These are phyloP conservation scores for Camponotus vicinus DNA, from an alignment of 1,140 invertebrate genomes.

Conservation along the genomic window DNA sequence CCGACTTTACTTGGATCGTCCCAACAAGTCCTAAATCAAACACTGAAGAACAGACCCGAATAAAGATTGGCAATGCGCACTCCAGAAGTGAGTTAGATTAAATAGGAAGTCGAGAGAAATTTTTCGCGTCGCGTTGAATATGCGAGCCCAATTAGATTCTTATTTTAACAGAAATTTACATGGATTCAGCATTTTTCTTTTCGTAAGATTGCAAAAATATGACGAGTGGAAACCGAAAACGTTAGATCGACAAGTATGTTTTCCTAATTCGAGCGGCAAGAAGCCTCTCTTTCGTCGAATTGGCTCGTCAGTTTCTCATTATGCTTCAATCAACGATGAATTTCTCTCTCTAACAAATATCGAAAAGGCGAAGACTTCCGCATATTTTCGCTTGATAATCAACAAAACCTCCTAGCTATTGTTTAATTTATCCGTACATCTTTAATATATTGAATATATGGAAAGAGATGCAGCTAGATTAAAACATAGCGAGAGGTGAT, in stretches of 20 bases:
- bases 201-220: not conserved
- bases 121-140: conserved; percentile 51
- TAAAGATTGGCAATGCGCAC: conserved; percentile 34
- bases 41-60: not conserved
- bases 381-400: conserved; percentile 15
- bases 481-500: not conserved
- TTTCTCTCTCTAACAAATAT: conserved; percentile 44
- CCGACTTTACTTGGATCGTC: not conserved
- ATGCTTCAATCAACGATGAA: conserved; percentile 6
- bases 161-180: conserved; percentile 46
- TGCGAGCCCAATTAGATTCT: not conserved
- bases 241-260: conserved; percentile 23
- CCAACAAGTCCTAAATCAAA: conserved; percentile 3
- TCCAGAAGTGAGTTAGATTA: not conserved
- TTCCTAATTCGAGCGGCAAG: not conserved
- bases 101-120: conserved; percentile 8
- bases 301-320: not conserved
- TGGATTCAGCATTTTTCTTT: conserved; percentile 25
- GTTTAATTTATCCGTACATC: conserved; percentile 6
- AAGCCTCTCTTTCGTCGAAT: not conserved
- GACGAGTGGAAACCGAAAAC: conserved; percentile 2
- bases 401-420: not conserved
- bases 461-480: not conserved
- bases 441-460: not conserved
- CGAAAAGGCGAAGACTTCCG: not conserved